These are phyloP conservation scores for Drosophila macrothrix DNA, from an alignment of 2,888 invertebrate genomes.

Conservation along the genomic window DNA sequence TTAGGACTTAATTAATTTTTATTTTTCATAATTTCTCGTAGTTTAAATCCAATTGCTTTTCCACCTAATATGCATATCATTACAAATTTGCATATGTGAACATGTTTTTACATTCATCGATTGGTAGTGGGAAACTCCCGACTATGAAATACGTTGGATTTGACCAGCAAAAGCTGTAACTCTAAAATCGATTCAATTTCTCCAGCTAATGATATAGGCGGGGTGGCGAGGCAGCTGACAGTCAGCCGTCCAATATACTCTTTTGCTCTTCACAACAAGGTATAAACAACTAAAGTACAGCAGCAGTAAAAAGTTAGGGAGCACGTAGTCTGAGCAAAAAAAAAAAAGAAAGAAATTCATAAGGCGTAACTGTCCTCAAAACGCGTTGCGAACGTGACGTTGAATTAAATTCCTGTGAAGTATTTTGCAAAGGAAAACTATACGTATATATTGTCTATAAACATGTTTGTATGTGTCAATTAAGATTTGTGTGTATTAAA, in stretches of 20 bases:
- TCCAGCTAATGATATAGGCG: background rate
- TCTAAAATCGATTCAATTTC: background rate
- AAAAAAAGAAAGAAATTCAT: slow-evolving; percentile 22
- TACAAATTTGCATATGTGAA: slow-evolving; percentile 6
- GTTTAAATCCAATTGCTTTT: slow-evolving; percentile 39
- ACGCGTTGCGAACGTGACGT: slow-evolving; percentile 70
- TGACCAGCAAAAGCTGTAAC: background rate
- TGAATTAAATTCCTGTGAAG: slow-evolving; percentile 70
- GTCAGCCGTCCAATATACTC: background rate
- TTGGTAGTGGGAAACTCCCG: slow-evolving; percentile 4
- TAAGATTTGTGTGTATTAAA: background rate
- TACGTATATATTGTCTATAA: background rate
- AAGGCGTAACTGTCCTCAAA: slow-evolving; percentile 48
- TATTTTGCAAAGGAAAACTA: slow-evolving; percentile 20
- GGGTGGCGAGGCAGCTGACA: background rate
- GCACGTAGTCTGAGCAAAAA: slow-evolving; percentile 55
- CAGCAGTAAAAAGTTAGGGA: slow-evolving; percentile 38
- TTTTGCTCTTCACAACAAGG: background rate
- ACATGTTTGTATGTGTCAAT: background rate
- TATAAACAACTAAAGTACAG: background rate
- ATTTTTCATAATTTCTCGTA: background rate
- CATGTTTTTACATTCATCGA: slow-evolving; percentile 2
- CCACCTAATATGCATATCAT: slow-evolving; percentile 43
- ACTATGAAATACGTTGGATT: background rate
- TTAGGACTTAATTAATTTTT: slow-evolving; percentile 13